Base-by-base conservation (phyloP, 2,888 invertebrate genomes). In the Cheilosia pagana region DNA sequence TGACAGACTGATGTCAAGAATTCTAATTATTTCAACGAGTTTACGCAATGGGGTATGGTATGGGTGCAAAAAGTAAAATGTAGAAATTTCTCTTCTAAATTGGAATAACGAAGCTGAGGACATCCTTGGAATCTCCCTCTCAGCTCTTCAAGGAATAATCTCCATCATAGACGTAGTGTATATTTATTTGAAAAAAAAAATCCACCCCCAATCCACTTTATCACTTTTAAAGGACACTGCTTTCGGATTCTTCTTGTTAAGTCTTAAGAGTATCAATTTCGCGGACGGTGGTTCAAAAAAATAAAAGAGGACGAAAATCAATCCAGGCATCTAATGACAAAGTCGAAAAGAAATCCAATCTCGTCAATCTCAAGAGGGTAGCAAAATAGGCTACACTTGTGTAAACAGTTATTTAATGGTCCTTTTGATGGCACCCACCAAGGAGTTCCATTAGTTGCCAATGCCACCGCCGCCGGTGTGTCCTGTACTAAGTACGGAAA, bases 1-100 rank as follows among this genome's bases (percentile, higher is more conserved):
- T 31, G 45, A 74, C 21, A 76, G 39, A 53, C 79, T 71, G 53
- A 70, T 81, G 75, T 81, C 76, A 65, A 41, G 76, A 81, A 81
- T 76, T 81, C 76, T 81, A 81, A 81, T 81, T 81, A 81, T 81
- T 57, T 65, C 71, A 76, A 70, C 39, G 50, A 76, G 57, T 60
- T 59, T 70, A 59, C 63, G 16, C 41, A 60, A 45, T 52, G 23
- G 21, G 19, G 28, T 4, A 25, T 43, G 19, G 28, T 4, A 25
- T 43, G 41, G 12, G 14, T 3, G 10, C 35, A 28, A 41, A 48
- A 25, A n/a, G n/a, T n/a, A n/a, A n/a, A 55, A 55, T 12, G 25
- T 45, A 39, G 28, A 63, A 70, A 75, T 57, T 59, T 43, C 59
- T 52, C 16, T 23, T 76, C 53, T 19, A 74, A 81, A 68, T 81